Conservation (phyloP, 1,140 invertebrate genomes). For the Dermatophagoides farinae region DNA sequence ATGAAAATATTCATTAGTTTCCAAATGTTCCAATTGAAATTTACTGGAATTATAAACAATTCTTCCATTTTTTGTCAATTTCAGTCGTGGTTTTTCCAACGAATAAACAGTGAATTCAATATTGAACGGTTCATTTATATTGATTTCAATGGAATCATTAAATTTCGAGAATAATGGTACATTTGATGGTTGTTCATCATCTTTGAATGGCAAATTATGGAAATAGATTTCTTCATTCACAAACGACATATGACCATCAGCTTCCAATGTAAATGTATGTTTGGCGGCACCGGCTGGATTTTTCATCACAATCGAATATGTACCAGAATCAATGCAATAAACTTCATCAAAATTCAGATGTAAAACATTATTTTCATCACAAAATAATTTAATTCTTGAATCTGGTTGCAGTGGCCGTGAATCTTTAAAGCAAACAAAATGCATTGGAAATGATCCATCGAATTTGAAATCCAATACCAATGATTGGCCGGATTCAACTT, state of each 20-base stretch:
- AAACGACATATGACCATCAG: constrained; percentile 34
- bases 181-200: constrained; percentile 48
- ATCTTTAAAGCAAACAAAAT: constrained; percentile 83
- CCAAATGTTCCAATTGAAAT: constrained; percentile 34
- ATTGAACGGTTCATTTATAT: not conserved
- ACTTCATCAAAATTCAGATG: constrained; percentile 83
- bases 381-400: constrained; percentile 48
- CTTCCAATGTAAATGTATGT: constrained; percentile 65
- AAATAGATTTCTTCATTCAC: constrained; percentile 50
- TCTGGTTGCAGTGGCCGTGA: constrained; percentile 65
- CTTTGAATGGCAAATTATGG: constrained; percentile 42
- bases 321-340: constrained; percentile 87
- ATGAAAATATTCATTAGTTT: constrained; percentile 76
- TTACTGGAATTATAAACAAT: constrained; percentile 41
- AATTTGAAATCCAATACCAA: constrained; percentile 68
- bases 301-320: constrained; percentile 86
- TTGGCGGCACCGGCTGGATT: constrained; percentile 81
- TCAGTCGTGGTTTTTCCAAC: constrained; percentile 51
- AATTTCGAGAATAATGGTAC: constrained; percentile 75
- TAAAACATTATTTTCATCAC: constrained; percentile 72
- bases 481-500: constrained; percentile 60
- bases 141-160: constrained; percentile 42
- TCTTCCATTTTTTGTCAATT: constrained; percentile 54
- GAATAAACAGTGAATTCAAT: constrained; percentile 56
- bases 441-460: constrained; percentile 62